phyloP scores from a whole-genome alignment of 2,888 invertebrate genomes.

The Laspeyria flexula region DNA sequence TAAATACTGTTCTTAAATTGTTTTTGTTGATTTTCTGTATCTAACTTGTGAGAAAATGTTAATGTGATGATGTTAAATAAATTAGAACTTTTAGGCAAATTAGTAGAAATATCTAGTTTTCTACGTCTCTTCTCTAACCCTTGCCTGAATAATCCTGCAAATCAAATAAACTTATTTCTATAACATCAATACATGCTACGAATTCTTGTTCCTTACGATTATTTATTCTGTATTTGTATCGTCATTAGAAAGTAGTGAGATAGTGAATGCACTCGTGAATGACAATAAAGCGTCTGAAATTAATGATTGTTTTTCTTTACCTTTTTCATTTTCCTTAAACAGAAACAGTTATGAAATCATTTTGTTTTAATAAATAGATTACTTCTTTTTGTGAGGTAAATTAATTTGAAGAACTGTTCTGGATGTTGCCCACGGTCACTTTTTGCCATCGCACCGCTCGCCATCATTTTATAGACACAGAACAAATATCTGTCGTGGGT shows the following conservation, averaged over 20 bases:
- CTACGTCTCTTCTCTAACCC: no score
- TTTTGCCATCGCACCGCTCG: no score
- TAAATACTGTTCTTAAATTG: conserved; percentile 53
- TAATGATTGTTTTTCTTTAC: conserved; percentile 33
- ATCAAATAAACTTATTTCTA: no score
- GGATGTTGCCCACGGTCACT: no score
- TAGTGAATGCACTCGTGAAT: conserved; percentile 82
- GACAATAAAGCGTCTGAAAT: conserved; percentile 80
- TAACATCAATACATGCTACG: conserved; percentile 18
- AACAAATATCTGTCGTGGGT: no score
- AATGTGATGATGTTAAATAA: conserved; percentile 6
- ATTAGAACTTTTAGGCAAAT: not conserved
- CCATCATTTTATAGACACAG: no score
- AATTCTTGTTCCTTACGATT: conserved; percentile 11
- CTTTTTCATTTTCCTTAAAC: no score
- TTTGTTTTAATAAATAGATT: no score
- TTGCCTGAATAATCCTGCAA: no score
- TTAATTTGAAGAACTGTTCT: no score
- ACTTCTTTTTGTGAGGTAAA: no score
- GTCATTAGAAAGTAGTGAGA: conserved; percentile 54
- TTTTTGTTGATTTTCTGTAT: conserved; percentile 35
- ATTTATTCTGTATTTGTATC: conserved; percentile 47
- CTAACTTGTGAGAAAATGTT: conserved; percentile 12
- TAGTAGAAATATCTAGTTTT: not conserved
- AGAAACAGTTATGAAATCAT: no score